Base-by-base conservation (phyloP, 2,797 vertebrate genomes). In the Discoglossus pictus region DNA sequence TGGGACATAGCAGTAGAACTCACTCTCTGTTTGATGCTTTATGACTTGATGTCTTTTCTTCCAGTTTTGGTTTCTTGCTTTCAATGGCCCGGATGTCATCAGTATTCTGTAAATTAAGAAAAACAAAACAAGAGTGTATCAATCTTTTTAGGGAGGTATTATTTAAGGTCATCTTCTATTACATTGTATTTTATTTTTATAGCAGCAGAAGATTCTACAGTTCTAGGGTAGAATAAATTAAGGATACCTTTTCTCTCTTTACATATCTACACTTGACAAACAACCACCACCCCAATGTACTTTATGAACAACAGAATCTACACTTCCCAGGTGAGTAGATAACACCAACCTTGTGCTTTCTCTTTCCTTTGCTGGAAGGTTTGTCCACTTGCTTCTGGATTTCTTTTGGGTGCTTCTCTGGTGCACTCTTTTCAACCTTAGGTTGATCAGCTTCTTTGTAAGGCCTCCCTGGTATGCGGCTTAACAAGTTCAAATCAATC, bases 401-500 rank as follows among this genome's bases (percentile, higher is more conserved):
- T 4, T 97, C 94, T 75, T 94, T 92, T 2, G 65, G 61, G 39
- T 96, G 93, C 65, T 93, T 87, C 78, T 98, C 95, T 1, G 89
- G 82, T 42, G 88, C 86, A 2, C 78, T 90, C 7, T 93, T 90
- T 66, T 97, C 95, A 53, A 75, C 88, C 86, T 97, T 97, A 80
- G 91, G 89, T 69, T 89, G 86, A 0, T 86, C 90, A 2, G 85
- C 79, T 36, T 97, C 96, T 84, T 96, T 97, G 83, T 92, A 95
- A 76, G 91, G 89, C 79, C 93, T 92, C 75, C 96, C 95, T 4
- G 97, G 96, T 78, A 98, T 93, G 78, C 95, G 84, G 2, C 92
- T 89, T 72, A 99, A 86, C 83, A 99, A 90, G 86, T 74, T 97
- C 82, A 99, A 91, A 86, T 99, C 95, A 80, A 99, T 99, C 83